These are phyloP conservation scores for Syndactyla subalaris DNA, from an alignment of 2,797 vertebrate genomes.

Conservation along the genomic window DNA sequence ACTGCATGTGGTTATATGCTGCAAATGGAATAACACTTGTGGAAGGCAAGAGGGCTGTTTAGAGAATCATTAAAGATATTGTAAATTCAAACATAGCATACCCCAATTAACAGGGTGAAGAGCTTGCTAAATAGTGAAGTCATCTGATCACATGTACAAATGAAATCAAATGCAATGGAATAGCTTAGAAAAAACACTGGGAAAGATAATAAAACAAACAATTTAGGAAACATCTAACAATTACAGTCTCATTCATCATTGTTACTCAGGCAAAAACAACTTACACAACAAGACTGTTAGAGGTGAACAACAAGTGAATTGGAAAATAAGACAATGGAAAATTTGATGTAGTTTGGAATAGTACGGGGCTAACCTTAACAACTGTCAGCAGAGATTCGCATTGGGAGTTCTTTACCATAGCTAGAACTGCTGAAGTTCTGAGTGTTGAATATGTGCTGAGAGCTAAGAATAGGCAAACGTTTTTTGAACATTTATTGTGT, in stretches of 20 bases:
- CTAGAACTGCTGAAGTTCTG: not conserved
- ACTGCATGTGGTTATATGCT: not conserved
- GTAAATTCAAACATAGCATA: not conserved
- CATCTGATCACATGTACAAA: not conserved
- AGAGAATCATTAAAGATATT: not conserved
- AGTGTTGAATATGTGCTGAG: not conserved
- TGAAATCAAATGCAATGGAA: not conserved
- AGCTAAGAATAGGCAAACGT: not conserved
- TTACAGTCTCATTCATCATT: not conserved
- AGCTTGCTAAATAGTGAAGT: not conserved
- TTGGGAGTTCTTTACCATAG: not conserved
- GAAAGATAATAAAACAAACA: not conserved
- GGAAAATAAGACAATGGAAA: slow-evolving; percentile 21
- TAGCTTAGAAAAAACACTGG: not conserved
- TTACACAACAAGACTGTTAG: not conserved
- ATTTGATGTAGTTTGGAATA: not conserved
- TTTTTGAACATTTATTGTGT: not conserved
- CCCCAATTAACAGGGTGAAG: not conserved
- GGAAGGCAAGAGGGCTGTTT: not conserved
- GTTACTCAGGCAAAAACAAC: not conserved
- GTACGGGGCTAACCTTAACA: not conserved
- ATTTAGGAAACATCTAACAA: not conserved
- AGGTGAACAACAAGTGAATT: not conserved
- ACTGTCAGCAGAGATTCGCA: not conserved
- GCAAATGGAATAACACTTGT: not conserved